Evolutionary conservation across 2,888 invertebrate genomes (phyloP).

Genomic region (Dryocosmus kuriphilus): DNA sequence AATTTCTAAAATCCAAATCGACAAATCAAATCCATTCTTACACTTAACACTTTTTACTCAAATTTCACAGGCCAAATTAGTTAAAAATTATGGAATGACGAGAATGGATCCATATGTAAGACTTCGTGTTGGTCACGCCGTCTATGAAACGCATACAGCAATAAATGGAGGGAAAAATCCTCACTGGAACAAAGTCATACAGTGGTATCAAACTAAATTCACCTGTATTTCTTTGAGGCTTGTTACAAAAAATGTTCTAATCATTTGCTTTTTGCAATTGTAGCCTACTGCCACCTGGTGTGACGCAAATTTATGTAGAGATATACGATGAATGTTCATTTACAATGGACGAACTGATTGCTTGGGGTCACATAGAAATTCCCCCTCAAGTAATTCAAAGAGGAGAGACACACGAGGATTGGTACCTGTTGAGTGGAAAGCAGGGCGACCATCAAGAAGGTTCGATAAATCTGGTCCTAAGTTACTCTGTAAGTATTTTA

Average conservation of each 20-base stretch:
- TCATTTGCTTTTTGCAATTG: conserved; percentile 17
- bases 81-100: conserved; percentile 96
- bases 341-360: conserved; percentile 96
- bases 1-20: background rate
- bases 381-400: conserved; percentile 86
- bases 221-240: too few species aligned
- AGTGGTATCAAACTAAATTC: conserved; percentile 81
- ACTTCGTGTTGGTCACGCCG: conserved; percentile 93
- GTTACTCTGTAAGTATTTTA: conserved; percentile 82
- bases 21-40: conserved; percentile 30
- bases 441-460: conserved; percentile 97
- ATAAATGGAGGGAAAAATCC: conserved; percentile 97
- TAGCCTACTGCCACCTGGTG: conserved; percentile 92
- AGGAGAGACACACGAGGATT: conserved; percentile 96
- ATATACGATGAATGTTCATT: conserved; percentile 98
- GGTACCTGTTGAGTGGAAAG: conserved; percentile 95
- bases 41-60: conserved; percentile 40
- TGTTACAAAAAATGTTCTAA: background rate
- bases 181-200: conserved; percentile 96
- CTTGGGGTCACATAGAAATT: conserved; percentile 94
- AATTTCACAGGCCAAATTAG: conserved; percentile 86
- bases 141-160: conserved; percentile 97
- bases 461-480: conserved; percentile 93
- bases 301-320: conserved; percentile 93
- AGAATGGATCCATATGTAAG: conserved; percentile 98